These are phyloP conservation scores for Parazoanthus swiftii DNA, from an alignment of 92 coral and sea anemone genomes.

Conservation along the genomic window DNA sequence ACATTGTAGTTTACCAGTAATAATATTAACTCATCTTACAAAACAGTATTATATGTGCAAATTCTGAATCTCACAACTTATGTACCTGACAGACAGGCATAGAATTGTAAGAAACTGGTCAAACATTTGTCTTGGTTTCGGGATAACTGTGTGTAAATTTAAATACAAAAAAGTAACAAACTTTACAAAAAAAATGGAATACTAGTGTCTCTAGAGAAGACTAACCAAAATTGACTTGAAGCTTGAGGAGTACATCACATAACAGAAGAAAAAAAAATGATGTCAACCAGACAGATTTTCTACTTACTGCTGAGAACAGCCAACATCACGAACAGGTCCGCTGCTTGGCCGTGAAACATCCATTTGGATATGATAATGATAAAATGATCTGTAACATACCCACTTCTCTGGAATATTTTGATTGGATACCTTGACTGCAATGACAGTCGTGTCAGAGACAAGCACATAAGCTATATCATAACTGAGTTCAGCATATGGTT, in stretches of 20 bases:
- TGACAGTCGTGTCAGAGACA: constrained; percentile 90
- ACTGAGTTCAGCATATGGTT: constrained; percentile 86
- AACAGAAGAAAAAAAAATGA: neutral
- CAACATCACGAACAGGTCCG: constrained; percentile 85
- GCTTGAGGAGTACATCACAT: neutral
- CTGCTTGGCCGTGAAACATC: constrained; percentile 67
- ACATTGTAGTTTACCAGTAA: too few relatives aligned
- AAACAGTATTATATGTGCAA: too few relatives aligned
- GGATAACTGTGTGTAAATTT: too few relatives aligned
- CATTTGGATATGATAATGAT: constrained; percentile 87
- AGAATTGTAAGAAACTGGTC: too few relatives aligned
- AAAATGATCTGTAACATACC: constrained; percentile 87
- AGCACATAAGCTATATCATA: constrained; percentile 88
- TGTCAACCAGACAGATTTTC: neutral
- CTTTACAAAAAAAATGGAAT: too few relatives aligned
- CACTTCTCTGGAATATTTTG: constrained; percentile 88
- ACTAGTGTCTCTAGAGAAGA: too few relatives aligned
- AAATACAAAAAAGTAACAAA: too few relatives aligned
- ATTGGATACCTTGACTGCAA: constrained; percentile 93
- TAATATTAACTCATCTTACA: too few relatives aligned
- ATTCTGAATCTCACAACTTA: too few relatives aligned
- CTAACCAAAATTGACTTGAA: neutral
- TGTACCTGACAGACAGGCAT: too few relatives aligned
- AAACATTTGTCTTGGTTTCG: too few relatives aligned
- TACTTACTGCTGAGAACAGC: constrained; percentile 83